Conservation (phyloP, 2,888 invertebrate genomes). For the Trachelus iudaicus region DNA sequence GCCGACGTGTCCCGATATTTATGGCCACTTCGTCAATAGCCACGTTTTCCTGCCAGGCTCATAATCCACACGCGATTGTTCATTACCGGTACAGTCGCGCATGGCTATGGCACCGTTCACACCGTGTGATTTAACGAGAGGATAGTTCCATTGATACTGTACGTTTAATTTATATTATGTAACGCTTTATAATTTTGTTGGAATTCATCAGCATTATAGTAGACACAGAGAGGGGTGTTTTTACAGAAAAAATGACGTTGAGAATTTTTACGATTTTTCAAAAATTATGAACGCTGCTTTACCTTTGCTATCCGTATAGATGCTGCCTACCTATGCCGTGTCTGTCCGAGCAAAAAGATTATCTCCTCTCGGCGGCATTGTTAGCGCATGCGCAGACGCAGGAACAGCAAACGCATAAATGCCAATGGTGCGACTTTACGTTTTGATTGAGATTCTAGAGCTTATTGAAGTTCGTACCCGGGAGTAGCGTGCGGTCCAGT, state of each 20-base stretch:
- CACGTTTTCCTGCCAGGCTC: constrained; percentile 24
- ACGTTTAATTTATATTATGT: not conserved
- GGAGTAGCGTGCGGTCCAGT: not conserved
- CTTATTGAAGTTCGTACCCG: not conserved
- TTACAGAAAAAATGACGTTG: not conserved
- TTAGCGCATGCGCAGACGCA: constrained; percentile 33
- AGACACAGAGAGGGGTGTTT: fast-evolving
- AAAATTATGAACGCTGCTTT: not conserved
- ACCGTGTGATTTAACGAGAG: not conserved
- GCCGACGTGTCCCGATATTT: constrained; percentile 22
- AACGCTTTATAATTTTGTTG: not conserved
- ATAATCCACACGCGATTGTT: not conserved
- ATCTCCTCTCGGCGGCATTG: constrained; percentile 25
- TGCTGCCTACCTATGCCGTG: not conserved
- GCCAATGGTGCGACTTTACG: constrained; percentile 32
- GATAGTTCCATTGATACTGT: not conserved
- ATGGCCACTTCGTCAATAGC: constrained; percentile 36
- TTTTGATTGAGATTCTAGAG: not conserved
- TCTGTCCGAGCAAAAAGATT: not conserved
- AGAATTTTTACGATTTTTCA: not conserved
- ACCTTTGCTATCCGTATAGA: not conserved
- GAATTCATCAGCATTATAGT: not conserved
- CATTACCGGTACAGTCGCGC: not conserved
- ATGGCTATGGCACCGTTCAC: not conserved
- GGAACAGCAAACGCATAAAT: constrained; percentile 30